Base-by-base conservation (phyloP, 1,140 invertebrate genomes). In the Aphaenogaster rudis region DNA sequence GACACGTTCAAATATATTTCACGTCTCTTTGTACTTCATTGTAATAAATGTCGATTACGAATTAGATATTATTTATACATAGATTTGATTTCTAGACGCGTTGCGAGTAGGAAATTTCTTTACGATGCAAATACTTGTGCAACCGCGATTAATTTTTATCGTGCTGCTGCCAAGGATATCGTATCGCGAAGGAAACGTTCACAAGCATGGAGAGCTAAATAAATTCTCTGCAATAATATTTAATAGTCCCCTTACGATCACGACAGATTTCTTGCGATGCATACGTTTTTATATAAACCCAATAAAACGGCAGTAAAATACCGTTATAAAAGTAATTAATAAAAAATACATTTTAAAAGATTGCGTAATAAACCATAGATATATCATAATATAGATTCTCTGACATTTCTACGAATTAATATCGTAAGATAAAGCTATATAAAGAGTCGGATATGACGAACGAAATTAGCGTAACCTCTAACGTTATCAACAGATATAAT, bases 401-500 rank as follows among this genome's bases (percentile, higher is more conserved):
- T n/a, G 13, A 39, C 33, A 3, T 39, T 54, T 17, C 5, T 50
- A 3, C 7, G 1, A 17, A 42, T 21, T 21, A 69, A 28, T 39
- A 54, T 39, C 33, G 21, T 33, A 8, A 39, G 39, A 57, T 21
- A 50, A 36, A 54, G 3, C 8, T 11, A 64, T 11, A 64, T 13
- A 17, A 81, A 17, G 5, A 36, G 42, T 72, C 67, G n/a, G 52
- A 59, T 48, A 36, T 81, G 33, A 82, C 48, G 21, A 82, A 45
- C 17, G 21, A 72, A 59, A 74, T 69, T 59, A 71, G 54, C 52
- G 21, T 33, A n/a, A 28, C 7, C 33, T 52, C 52, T 61, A 50
- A 8, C 33, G 33, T 15, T 87, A 89, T 90, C 88, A 74, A 50
- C 36, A 76, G 67, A 61, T 71, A 77, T 89, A 87, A 89, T 90